Percentiles rank a stretch among this genome's conserved stretches.
These are phyloP conservation scores for Smutsia gigantea DNA, from an alignment of 2,797 vertebrate species.

Conservation along the genomic window DNA sequence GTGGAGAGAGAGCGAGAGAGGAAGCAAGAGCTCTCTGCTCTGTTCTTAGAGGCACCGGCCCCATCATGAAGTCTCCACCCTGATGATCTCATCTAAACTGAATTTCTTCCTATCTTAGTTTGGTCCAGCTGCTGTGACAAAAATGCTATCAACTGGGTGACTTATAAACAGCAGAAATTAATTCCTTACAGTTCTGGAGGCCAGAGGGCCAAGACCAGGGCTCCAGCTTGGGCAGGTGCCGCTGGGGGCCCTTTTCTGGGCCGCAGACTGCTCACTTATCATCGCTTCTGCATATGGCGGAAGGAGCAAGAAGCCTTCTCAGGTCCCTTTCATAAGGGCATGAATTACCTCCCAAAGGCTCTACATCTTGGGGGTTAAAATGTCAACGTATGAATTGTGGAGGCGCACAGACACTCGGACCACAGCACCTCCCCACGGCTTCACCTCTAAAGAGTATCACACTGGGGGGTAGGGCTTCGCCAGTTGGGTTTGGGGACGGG, in stretches of 20 bases:
- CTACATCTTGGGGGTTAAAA: not conserved
- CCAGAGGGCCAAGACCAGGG: not conserved
- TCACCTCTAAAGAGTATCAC: not conserved
- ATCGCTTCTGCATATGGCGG: not conserved
- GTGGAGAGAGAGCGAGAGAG: not conserved
- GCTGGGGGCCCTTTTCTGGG: not conserved
- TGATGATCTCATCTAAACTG: not conserved
- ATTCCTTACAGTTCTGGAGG: not conserved
- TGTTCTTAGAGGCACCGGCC: not conserved
- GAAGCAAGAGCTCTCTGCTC: not conserved
- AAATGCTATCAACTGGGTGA: not conserved
- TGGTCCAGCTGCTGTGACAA: not conserved
- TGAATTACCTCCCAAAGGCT: not conserved
- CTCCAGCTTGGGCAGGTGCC: not conserved
- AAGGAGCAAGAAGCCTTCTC: not conserved
- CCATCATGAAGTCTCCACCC: not conserved
- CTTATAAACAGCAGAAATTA: not conserved
- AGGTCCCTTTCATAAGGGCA: not conserved
- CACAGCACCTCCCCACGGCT: not conserved
- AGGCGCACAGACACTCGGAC: not conserved
- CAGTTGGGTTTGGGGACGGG: not conserved
- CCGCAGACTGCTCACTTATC: not conserved
- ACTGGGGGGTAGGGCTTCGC: not conserved
- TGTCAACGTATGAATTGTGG: not conserved
- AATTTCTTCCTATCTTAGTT: not conserved